phyloP scores from a whole-genome alignment of 2,797 vertebrate species.

The Semaprochilodus insignis region DNA sequence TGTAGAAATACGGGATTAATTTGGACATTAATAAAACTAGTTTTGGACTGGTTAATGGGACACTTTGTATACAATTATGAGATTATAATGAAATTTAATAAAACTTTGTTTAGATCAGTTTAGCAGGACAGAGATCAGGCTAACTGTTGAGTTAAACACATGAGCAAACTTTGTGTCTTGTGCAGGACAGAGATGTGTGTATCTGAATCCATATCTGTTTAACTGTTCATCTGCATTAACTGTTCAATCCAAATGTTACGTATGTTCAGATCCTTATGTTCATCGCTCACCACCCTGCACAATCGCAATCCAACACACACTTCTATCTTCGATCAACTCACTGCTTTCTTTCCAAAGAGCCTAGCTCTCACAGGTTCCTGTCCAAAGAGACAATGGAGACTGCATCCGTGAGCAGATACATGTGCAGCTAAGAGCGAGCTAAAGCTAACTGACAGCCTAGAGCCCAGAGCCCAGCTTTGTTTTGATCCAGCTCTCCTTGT shows the following conservation, averaged over 20 bases:
- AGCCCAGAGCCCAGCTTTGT: slow-evolving; percentile 19
- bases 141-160: too few species aligned
- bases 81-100: too few species aligned
- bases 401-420: slow-evolving; percentile 2
- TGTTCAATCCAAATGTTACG: not conserved
- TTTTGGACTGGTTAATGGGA: too few species aligned
- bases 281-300: not conserved
- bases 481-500: slow-evolving; percentile 38
- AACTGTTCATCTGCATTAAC: not conserved
- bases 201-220: not conserved
- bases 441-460: slow-evolving; percentile 30
- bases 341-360: not conserved
- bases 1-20: too few species aligned
- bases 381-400: not conserved
- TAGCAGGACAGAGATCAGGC: not conserved
- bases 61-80: too few species aligned
- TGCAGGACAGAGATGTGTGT: too few species aligned
- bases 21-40: too few species aligned
- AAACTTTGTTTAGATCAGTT: not conserved
- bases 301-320: not conserved
- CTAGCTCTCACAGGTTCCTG: too few species aligned
- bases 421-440: slow-evolving; percentile 21
- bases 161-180: too few species aligned
- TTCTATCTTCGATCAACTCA: not conserved
- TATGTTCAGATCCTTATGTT: not conserved